phyloP scores from a whole-genome alignment of 2,888 invertebrate species.

The Clepsis dumicolana region DNA sequence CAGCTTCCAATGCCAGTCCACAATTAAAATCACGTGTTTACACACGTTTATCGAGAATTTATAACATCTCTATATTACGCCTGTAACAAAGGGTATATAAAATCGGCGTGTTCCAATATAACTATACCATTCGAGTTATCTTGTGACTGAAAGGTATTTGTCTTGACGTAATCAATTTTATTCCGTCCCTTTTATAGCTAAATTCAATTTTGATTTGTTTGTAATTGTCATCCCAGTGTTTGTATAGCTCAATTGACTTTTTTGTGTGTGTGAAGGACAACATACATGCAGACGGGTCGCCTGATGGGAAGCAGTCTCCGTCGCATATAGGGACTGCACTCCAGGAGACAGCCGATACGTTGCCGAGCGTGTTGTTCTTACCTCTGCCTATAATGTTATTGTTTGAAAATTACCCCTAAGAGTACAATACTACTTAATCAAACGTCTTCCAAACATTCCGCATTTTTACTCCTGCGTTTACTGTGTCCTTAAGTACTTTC shows the following conservation, averaged over 20 bases:
- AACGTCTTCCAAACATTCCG: slow-evolving; percentile 79
- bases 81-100: slow-evolving; percentile 39
- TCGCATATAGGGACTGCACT: slow-evolving; percentile 43
- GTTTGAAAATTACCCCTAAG: slow-evolving; percentile 29
- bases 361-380: slow-evolving; percentile 39
- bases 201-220: slow-evolving; percentile 41
- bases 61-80: slow-evolving; percentile 35
- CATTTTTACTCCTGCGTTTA: slow-evolving; percentile 54
- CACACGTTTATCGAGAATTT: slow-evolving; percentile 31
- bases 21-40: slow-evolving; percentile 70
- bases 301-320: slow-evolving; percentile 43
- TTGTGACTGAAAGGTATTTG: slow-evolving; percentile 59
- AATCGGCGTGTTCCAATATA: slow-evolving; percentile 49
- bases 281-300: slow-evolving; percentile 44
- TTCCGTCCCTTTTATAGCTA: slow-evolving; percentile 72
- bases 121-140: slow-evolving; percentile 56
- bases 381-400: slow-evolving; percentile 14
- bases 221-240: slow-evolving; percentile 41
- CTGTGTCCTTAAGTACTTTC: slow-evolving; percentile 61
- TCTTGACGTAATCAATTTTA: slow-evolving; percentile 74
- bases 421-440: slow-evolving; percentile 47
- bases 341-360: slow-evolving; percentile 36
- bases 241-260: slow-evolving; percentile 43
- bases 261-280: slow-evolving; percentile 44
- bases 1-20: slow-evolving; percentile 89